Conservation (phyloP, 2,113 vertebrate species). For the Gracilinanus agilis region DNA sequence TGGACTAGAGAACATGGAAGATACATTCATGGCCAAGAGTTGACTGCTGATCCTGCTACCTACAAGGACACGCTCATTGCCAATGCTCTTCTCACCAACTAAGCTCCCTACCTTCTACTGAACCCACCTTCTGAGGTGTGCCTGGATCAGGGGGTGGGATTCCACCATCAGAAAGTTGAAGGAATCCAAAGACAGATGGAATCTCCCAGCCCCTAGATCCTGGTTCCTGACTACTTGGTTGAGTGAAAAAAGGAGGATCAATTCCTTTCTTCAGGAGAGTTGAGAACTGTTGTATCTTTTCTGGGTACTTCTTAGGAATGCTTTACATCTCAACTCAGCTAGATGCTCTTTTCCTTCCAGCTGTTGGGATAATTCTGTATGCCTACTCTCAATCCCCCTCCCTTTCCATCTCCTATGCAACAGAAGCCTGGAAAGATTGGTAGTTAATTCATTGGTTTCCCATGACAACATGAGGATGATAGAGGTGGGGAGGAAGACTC, state of each 20-base stretch:
- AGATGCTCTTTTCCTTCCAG: not conserved
- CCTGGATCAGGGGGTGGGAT: too few species aligned
- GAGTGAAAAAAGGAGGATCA: not conserved
- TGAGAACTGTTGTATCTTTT: not conserved
- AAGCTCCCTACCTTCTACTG: not conserved
- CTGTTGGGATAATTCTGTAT: not conserved
- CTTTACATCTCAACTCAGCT: not conserved
- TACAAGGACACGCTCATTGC: not conserved
- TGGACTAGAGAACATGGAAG: not conserved
- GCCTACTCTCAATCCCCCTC: accelerated
- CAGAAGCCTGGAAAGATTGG: not conserved
- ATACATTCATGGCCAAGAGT: not conserved
- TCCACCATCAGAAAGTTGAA: not conserved
- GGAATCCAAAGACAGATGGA: not conserved
- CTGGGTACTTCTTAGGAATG: not conserved
- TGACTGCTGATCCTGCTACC: not conserved
- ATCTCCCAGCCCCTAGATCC: not conserved
- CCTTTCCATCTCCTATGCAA: not conserved
- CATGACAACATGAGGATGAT: not conserved
- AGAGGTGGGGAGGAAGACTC: not conserved
- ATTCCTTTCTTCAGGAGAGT: not conserved
- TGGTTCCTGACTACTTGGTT: not conserved
- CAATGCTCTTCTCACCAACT: not conserved
- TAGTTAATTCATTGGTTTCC: not conserved
- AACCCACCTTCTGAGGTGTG: not conserved